These are phyloP conservation scores for Morbakka virulenta DNA, from an alignment of 30 jellyfish, hydroid and myxozoan genomes.

Conservation along the genomic window DNA sequence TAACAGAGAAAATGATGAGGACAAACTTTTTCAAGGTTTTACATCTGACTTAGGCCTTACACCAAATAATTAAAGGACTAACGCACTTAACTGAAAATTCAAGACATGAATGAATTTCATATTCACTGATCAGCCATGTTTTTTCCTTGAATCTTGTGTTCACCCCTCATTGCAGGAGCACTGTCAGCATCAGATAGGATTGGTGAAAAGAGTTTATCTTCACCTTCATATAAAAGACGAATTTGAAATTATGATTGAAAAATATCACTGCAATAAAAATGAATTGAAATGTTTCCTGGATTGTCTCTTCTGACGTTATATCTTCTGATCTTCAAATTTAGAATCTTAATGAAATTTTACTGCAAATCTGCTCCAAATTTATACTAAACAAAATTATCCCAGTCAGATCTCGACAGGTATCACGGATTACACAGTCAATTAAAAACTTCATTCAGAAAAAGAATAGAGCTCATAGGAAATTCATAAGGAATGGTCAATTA, in stretches of 20 bases:
- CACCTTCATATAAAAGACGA: not conserved
- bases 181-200: not conserved
- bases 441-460: not conserved
- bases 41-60: constrained; percentile 8
- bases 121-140: not conserved
- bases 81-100: not conserved
- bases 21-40: not conserved
- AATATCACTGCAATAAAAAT: not conserved
- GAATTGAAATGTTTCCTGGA: not conserved
- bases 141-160: constrained; percentile 14
- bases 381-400: not conserved
- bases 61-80: not conserved
- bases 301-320: not conserved
- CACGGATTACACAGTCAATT: not conserved
- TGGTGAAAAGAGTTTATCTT: not conserved
- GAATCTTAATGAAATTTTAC: not conserved
- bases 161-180: constrained; percentile 31
- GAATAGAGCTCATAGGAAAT: not conserved
- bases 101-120: not conserved
- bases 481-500: not conserved
- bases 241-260: not conserved
- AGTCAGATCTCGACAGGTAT: not conserved
- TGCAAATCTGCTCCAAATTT: not conserved
- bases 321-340: not conserved
- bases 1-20: constrained; percentile 1